Evolutionary conservation across 2,888 invertebrate genomes (phyloP), one percentile per base, ranked within the genome.

Genomic region (Ectemnius lituratus): DNA sequence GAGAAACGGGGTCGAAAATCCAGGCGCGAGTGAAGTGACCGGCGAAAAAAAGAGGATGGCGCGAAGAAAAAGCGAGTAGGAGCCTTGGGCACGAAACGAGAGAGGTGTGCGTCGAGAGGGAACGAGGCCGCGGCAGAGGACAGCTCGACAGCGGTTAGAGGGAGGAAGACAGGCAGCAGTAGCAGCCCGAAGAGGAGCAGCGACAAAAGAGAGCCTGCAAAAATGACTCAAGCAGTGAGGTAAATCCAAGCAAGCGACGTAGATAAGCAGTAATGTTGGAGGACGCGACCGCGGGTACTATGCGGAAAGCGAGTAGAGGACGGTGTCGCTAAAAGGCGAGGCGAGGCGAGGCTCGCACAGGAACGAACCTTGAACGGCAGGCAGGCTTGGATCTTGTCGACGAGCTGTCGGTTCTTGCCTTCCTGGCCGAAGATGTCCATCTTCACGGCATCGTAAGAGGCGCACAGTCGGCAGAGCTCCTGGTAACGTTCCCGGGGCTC

Each of bases 361-460:
- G 56, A 52, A 63, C 73, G 65, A 62, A 92, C 92, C 90, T 91
- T 89, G 86, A 92, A 91, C 49, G 91, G 91, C 62, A 92, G 86
- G 79, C 91, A 92, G 64, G 90, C 89, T 75, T 91, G 89, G 72
- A 92, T 92, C 83, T 92, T 92, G 84, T 91, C 90, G 75, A 90
- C 88, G 78, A 92, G 89, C 74, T 91, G 91, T 76, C 91, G 89
- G 84, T 90, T 89, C 76, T 86, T 89, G 67, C 92, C 92, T 76
- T 91, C 91, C 80, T 91, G 88, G 66, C 91, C 91, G 85, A 92
- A 92, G 71, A 92, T 90, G 82, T 91, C 90, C 88, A 92, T 91
- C 85, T 91, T 91, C 76, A 91, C 90, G 76, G 90, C 90, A 81
- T 92, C 91, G 86, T 91, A 90, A 59, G 90, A 90, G 76, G 92